Evolutionary conservation across 2,113 vertebrate genomes (phyloP).

Genomic region (Manacus vitellinus): DNA sequence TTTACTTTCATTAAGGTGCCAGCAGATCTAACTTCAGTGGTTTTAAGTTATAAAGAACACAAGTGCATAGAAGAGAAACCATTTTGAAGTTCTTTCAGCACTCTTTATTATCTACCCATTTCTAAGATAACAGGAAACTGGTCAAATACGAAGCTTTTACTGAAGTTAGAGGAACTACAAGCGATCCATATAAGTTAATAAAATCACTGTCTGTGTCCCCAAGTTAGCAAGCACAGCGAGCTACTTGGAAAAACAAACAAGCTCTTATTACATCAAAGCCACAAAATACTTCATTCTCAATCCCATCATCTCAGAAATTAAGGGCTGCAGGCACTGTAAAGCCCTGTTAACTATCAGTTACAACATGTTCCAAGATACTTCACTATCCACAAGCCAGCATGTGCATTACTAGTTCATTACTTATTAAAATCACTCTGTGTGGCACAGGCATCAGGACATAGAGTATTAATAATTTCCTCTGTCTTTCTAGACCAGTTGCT

Average conservation of each 20-base stretch:
- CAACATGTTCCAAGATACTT: neutral
- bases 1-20: neutral
- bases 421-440: slow-evolving; percentile 11
- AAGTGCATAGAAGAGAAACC: neutral
- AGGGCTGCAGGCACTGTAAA: neutral
- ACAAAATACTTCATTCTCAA: neutral
- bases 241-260: neutral
- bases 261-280: neutral
- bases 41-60: neutral
- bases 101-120: neutral
- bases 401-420: neutral
- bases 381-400: neutral
- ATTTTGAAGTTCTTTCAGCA: neutral
- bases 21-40: neutral
- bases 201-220: neutral
- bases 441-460: neutral
- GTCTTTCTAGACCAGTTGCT: neutral
- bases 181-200: neutral
- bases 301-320: neutral
- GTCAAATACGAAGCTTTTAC: neutral
- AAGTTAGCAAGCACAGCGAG: neutral
- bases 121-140: neutral
- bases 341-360: neutral
- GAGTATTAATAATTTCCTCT: neutral
- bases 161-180: neutral